Conservation (phyloP, 2,888 invertebrate genomes). For the Deilephila porcellus region DNA sequence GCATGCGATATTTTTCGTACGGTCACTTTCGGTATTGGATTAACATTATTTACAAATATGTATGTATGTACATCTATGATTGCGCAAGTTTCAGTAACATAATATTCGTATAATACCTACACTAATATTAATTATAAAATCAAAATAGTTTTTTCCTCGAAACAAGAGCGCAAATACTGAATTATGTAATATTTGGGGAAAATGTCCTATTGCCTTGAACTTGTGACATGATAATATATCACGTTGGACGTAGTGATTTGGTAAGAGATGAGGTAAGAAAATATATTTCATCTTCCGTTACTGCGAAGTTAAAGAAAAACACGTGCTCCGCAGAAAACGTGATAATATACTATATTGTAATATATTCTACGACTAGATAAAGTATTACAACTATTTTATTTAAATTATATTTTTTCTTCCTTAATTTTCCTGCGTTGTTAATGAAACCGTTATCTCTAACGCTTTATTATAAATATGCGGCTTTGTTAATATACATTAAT, state of each 20-base stretch:
- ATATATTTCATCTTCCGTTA: constrained; percentile 13
- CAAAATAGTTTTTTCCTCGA: constrained; percentile 17
- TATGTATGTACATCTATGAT: neutral
- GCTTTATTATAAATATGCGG: no score
- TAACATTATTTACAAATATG: neutral
- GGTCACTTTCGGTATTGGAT: neutral
- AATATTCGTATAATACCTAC: constrained; percentile 15
- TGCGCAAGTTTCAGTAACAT: constrained; percentile 16
- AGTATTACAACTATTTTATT: no score
- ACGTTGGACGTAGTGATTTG: neutral
- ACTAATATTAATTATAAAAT: constrained; percentile 12
- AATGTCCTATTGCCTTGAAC: constrained; percentile 32
- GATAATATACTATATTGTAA: neutral
- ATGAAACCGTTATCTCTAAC: no score
- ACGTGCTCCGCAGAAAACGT: neutral
- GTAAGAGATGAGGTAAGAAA: neutral
- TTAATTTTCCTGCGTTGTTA: no score
- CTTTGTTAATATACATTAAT: no score
- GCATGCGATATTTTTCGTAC: neutral
- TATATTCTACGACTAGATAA: no score
- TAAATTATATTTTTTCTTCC: no score
- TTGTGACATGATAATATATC: constrained; percentile 34
- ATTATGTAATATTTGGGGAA: constrained; percentile 29
- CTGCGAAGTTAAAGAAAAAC: neutral
- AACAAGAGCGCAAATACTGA: constrained; percentile 17